Evolutionary conservation across 2,797 vertebrate species (phyloP), one percentile per base, ranked within the genome.

Genomic region (Phrynocephalus vlangalii): DNA sequence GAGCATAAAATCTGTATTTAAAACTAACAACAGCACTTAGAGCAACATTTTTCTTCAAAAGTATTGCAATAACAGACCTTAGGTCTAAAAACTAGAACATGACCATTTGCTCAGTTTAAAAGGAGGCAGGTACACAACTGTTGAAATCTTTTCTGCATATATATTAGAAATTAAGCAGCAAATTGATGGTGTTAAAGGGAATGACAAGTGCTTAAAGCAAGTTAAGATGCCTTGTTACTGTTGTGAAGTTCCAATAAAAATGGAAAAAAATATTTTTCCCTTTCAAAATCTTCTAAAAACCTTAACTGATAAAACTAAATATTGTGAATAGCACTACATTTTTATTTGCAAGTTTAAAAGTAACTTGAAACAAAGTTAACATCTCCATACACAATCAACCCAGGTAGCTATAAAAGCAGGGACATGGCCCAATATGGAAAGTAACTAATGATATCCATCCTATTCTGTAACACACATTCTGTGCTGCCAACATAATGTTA

Each of bases 1-100:
- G 98, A 98, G 98, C 98, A 98, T 98, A 97, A 98, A 98, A 98
- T 97, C 97, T 96, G 96, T 95, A 95, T 98, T 98, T 97, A 97
- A 98, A 98, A 98, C 98, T 98, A 98, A 98, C 97, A 98, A 98
- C 97, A 98, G 98, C 97, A 98, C 97, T 98, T 97, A 97, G 97
- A 98, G 98, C 98, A 97, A 98, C 96, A 97, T 97, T 97, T 97
- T 98, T 97, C 96, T 98, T 97, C 97, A 97, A 98, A 98, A 98
- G 97, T 98, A 98, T 98, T 98, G 97, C 97, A 97, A 97, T 98
- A 97, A 98, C 97, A 98, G 98, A 99, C 98, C 97, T 97, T 97
- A 97, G 97, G 97, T 96, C 97, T 98, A 97, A 97, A 97, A 97
- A 97, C 97, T 97, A 98, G 97, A 97, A 98, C 97, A 98, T 97